Percentiles rank a stretch among this genome's conserved stretches.
phyloP scores from a whole-genome alignment of 2,113 vertebrate genomes.

The Steatornis caripensis region DNA sequence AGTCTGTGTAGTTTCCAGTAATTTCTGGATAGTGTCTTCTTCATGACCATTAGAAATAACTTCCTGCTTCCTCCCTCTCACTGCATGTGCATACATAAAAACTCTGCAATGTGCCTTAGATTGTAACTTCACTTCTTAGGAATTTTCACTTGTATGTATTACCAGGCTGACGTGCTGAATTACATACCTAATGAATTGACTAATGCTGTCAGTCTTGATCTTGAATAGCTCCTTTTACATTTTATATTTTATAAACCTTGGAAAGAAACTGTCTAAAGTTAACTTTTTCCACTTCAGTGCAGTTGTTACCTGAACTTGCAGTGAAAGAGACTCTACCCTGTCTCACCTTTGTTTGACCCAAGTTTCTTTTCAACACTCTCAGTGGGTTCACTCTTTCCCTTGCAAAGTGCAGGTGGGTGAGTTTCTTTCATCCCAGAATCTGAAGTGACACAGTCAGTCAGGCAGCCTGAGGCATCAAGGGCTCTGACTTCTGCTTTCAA shows the following conservation, averaged over 20 bases:
- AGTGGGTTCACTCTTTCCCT: not conserved
- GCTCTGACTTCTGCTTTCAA: constrained; percentile 21
- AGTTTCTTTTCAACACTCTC: not conserved
- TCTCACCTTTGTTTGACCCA: not conserved
- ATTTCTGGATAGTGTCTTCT: not conserved
- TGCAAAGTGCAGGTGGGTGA: not conserved
- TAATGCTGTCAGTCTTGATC: not conserved
- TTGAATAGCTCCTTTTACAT: not conserved
- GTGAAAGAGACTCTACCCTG: not conserved
- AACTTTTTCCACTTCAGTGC: not conserved
- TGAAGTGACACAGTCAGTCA: not conserved
- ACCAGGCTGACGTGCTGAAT: not conserved
- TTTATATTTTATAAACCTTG: not conserved
- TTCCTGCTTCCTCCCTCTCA: not conserved
- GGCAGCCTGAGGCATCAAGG: constrained; percentile 1
- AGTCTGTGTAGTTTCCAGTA: not conserved
- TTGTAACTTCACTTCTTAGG: not conserved
- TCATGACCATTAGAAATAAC: accelerated
- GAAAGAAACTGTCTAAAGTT: not conserved
- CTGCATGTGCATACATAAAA: accelerated
- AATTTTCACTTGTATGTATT: not conserved
- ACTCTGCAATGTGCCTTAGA: not conserved
- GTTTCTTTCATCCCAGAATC: constrained; percentile 8
- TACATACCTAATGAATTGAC: not conserved
- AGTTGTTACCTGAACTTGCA: not conserved